These are phyloP conservation scores for Lagopus leucura DNA, from an alignment of 2,113 vertebrate species.

Conservation along the genomic window DNA sequence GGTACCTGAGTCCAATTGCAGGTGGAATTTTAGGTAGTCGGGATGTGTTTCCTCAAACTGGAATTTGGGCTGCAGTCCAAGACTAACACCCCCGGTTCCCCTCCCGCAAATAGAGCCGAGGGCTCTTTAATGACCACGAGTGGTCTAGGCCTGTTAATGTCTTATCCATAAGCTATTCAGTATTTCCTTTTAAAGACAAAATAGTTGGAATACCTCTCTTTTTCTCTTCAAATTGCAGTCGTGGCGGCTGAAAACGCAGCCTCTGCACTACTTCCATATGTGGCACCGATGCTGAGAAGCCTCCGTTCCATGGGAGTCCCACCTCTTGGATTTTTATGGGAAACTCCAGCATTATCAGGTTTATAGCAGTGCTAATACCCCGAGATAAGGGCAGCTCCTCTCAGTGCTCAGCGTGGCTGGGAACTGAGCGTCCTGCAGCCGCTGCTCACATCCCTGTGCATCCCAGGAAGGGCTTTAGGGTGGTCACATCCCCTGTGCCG, in stretches of 20 bases:
- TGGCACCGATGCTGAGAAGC: neutral
- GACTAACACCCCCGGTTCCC: constrained; percentile 22
- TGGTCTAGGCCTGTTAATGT: constrained; percentile 57
- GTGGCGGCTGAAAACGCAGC: neutral
- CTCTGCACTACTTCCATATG: constrained; percentile 38
- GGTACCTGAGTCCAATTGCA: neutral
- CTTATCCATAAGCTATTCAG: constrained; percentile 70
- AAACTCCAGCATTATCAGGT: neutral
- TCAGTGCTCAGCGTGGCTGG: neutral
- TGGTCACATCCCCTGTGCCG: neutral
- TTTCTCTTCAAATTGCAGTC: constrained; percentile 39
- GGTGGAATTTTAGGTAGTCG: constrained; percentile 23
- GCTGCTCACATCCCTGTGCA: fast-evolving
- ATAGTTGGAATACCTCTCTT: constrained; percentile 68
- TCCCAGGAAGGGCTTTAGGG: neutral
- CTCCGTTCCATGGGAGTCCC: neutral
- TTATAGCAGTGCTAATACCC: neutral
- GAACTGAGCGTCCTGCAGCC: neutral
- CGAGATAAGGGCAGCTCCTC: constrained; percentile 42
- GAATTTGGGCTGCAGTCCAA: constrained; percentile 65
- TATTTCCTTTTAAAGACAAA: constrained; percentile 75
- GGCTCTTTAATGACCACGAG: constrained; percentile 57
- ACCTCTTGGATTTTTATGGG: constrained; percentile 30
- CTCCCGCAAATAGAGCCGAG: neutral
- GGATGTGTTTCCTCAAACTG: constrained; percentile 43